Evolutionary conservation across 2,113 vertebrate genomes (phyloP).

Genomic region (Tachycineta bicolor): DNA sequence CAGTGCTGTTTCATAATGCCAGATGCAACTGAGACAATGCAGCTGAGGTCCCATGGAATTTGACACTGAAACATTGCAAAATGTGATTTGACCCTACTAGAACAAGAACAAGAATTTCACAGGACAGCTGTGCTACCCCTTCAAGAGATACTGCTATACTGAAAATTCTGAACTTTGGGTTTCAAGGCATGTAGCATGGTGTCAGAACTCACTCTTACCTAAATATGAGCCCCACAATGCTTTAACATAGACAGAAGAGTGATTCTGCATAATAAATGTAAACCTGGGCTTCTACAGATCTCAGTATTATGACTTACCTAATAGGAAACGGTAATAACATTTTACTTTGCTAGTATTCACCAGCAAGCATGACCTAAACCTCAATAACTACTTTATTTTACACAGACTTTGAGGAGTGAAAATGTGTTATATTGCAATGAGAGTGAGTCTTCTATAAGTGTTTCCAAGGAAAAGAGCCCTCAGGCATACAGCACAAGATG

Average conservation of each 20-base stretch:
- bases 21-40: neutral
- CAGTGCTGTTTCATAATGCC: neutral
- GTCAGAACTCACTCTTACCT: neutral
- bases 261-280: neutral
- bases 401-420: neutral
- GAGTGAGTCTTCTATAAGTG: neutral
- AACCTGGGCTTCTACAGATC: neutral
- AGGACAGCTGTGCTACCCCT: neutral
- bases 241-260: neutral
- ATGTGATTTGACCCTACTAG: fast-evolving
- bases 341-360: neutral
- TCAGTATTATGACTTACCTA: neutral
- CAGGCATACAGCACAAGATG: neutral
- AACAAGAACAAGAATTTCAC: neutral
- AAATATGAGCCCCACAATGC: neutral
- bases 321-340: neutral
- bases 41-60: fast-evolving
- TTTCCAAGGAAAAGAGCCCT: neutral
- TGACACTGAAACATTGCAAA: neutral
- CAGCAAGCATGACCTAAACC: neutral
- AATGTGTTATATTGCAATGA: neutral
- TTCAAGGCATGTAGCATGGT: neutral
- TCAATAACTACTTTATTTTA: neutral
- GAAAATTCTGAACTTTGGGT: neutral
- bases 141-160: neutral